phyloP scores from a whole-genome alignment of 2,797 vertebrate genomes.

The Sparidentex hasta region DNA sequence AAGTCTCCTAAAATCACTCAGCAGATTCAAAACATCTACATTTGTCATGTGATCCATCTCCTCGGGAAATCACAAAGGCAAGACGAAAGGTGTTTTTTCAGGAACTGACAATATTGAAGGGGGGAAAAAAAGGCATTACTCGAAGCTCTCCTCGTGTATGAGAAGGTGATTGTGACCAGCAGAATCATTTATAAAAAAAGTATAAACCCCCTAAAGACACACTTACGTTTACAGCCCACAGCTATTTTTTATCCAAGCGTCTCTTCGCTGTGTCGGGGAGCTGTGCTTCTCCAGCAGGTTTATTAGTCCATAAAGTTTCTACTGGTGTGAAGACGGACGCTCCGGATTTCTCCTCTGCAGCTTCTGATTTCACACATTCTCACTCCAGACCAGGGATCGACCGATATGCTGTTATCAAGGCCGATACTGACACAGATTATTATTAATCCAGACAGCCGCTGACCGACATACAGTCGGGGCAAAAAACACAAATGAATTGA shows the following conservation, averaged over 20 bases:
- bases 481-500: too few relatives aligned
- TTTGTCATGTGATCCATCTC: slow-evolving; percentile 44
- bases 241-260: background rate
- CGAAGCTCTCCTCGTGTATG: background rate
- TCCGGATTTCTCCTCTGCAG: background rate
- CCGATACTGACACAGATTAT: too few relatives aligned
- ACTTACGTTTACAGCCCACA: slow-evolving; percentile 8
- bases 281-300: slow-evolving; percentile 20
- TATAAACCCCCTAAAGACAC: slow-evolving; percentile 19
- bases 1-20: slow-evolving; percentile 46
- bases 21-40: slow-evolving; percentile 37
- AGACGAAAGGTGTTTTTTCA: slow-evolving; percentile 45
- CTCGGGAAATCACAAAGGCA: slow-evolving; percentile 44
- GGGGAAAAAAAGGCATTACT: slow-evolving; percentile 10
- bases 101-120: slow-evolving; percentile 22
- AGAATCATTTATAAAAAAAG: slow-evolving; percentile 17
- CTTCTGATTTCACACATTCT: slow-evolving; percentile 3
- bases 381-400: background rate
- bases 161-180: slow-evolving; percentile 22
- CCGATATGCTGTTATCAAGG: too few relatives aligned
- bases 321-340: slow-evolving; percentile 17
- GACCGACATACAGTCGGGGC: too few relatives aligned
- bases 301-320: slow-evolving; percentile 44
- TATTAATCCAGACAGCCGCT: too few relatives aligned
- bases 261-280: slow-evolving; percentile 25